Percentiles rank a stretch among this genome's conserved stretches.
Evolutionary conservation across 2,888 invertebrate species (phyloP).

Genomic region (Dicyrtoma fusca): DNA sequence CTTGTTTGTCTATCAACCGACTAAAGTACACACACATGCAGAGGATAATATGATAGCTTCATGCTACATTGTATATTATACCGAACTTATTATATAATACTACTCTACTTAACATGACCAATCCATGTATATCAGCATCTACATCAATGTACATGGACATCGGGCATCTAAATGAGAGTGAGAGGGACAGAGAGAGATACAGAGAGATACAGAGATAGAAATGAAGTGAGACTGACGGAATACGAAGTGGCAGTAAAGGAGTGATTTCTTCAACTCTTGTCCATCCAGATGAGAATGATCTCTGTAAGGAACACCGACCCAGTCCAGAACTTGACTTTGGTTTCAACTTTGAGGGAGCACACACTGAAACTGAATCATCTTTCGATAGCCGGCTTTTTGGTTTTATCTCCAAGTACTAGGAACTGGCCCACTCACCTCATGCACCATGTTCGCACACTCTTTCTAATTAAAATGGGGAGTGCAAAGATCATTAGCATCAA

Average conservation of each 20-base stretch:
- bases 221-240: conserved; percentile 22
- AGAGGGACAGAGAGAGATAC: conserved; percentile 14
- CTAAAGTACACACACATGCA: conserved; percentile 22
- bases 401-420: not conserved
- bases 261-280: not conserved
- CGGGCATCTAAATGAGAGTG: too few species aligned
- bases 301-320: not conserved
- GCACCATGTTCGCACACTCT: conserved; percentile 12
- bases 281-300: not conserved
- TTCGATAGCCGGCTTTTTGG: not conserved
- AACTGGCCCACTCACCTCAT: not conserved
- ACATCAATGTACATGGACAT: conserved; percentile 17
- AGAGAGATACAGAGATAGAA: conserved; percentile 23
- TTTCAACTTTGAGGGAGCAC: too few species aligned
- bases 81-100: conserved; percentile 5
- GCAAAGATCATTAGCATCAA: conserved; percentile 34
- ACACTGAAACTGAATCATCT: not conserved
- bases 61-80: conserved; percentile 5
- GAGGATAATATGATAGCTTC: not conserved
- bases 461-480: conserved; percentile 35
- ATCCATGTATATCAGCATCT: conserved; percentile 11
- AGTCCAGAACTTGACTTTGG: not conserved
- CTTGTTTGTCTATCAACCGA: conserved; percentile 37
- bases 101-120: conserved; percentile 19
- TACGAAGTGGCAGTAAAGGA: conserved; percentile 8